Conservation (phyloP, 1,140 invertebrate genomes). For the Drosophila miranda region DNA sequence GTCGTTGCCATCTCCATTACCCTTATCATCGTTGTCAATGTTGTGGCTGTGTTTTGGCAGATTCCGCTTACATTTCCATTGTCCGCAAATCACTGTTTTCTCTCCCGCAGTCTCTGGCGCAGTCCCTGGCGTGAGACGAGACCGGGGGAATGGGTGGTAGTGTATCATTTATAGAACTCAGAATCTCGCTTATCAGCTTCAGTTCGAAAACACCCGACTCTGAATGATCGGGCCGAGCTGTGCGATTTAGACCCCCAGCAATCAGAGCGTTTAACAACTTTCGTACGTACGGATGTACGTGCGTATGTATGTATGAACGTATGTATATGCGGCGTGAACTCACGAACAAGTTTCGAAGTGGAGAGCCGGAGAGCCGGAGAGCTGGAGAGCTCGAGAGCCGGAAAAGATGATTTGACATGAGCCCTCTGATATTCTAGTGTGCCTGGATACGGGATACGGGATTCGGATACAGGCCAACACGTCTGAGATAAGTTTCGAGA, state of each 20-base stretch:
- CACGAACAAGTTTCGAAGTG: no score
- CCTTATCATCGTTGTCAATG: conserved; percentile 9
- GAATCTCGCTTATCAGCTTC: conserved; percentile 17
- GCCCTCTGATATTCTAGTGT: no score
- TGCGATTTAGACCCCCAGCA: conserved; percentile 38
- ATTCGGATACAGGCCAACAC: no score
- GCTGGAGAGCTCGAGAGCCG: no score
- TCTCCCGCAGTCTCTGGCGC: not conserved
- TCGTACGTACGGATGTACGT: conserved; percentile 12
- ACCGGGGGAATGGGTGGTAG: not conserved
- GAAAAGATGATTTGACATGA: no score
- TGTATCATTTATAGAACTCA: not conserved
- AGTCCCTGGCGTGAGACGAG: not conserved
- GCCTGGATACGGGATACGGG: no score
- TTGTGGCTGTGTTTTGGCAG: not conserved
- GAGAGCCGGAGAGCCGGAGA: no score
- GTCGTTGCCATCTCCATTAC: conserved; percentile 1
- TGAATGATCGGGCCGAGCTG: conserved; percentile 1
- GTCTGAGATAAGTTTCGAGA: no score
- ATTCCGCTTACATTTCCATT: conserved; percentile 36
- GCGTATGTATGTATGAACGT: not conserved
- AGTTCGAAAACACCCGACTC: conserved; percentile 14
- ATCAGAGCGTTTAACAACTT: conserved; percentile 9
- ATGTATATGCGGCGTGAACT: not conserved
- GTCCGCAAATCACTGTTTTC: not conserved